phyloP scores from a whole-genome alignment of 2,888 invertebrate species.

The Drosophila infuscata region DNA sequence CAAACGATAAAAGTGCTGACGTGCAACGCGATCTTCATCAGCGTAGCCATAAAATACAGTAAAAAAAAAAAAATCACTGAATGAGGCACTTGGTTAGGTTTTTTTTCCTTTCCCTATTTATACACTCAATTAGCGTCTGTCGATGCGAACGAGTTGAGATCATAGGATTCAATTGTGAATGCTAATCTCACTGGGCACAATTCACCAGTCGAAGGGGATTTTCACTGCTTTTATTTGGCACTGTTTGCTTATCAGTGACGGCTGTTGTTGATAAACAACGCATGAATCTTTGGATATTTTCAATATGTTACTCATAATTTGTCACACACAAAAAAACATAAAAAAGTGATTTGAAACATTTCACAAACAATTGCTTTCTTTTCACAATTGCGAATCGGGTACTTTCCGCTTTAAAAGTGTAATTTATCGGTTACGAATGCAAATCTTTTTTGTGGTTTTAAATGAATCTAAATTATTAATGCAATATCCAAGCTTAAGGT shows the following conservation, averaged over 20 bases:
- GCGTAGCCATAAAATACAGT: slow-evolving; percentile 1
- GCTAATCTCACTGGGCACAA: slow-evolving; percentile 47
- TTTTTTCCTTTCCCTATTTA: slow-evolving; percentile 33
- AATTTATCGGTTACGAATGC: slow-evolving; percentile 14
- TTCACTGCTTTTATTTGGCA: slow-evolving; percentile 21
- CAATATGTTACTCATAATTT: slow-evolving; percentile 55
- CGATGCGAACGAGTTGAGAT: slow-evolving; percentile 61
- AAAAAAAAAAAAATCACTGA: not conserved
- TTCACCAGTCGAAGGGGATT: slow-evolving; percentile 19
- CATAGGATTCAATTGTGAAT: slow-evolving; percentile 39
- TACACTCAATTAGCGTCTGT: slow-evolving; percentile 49
- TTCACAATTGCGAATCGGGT: slow-evolving; percentile 24
- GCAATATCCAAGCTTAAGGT: not conserved
- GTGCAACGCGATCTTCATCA: slow-evolving; percentile 6
- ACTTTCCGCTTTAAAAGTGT: slow-evolving; percentile 20
- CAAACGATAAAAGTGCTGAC: slow-evolving; percentile 7
- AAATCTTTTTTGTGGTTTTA: not conserved
- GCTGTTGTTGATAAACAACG: slow-evolving; percentile 36
- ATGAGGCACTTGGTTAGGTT: not conserved
- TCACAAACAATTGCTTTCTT: slow-evolving; percentile 37
- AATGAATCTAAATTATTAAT: not conserved
- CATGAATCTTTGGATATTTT: slow-evolving; percentile 56
- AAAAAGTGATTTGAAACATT: slow-evolving; percentile 5
- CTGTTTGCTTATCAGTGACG: slow-evolving; percentile 66
- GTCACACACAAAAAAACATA: not conserved